Conservation (phyloP, 2,888 invertebrate genomes). For the Isoperla grammatica region DNA sequence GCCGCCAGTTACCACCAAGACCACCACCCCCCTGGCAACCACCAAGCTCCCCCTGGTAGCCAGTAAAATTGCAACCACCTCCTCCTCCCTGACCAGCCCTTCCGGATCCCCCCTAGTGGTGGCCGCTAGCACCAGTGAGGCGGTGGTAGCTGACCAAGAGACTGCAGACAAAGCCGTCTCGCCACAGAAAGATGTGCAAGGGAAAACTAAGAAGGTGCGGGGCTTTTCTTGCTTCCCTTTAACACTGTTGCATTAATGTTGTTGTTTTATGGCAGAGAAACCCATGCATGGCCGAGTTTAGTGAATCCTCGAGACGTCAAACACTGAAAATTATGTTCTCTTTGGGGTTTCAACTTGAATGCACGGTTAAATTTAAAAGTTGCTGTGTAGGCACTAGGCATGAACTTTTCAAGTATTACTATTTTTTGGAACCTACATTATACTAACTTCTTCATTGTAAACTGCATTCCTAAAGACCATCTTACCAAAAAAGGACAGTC, state of each 20-base stretch:
- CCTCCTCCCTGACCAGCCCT: constrained; percentile 33
- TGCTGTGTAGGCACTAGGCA: too few relatives aligned
- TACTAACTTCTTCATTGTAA: too few relatives aligned
- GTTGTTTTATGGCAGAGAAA: not conserved
- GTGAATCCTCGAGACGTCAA: too few relatives aligned
- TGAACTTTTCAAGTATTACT: too few relatives aligned
- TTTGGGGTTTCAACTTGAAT: too few relatives aligned
- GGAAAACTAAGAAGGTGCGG: constrained; percentile 35
- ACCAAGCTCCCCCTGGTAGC: constrained; percentile 39
- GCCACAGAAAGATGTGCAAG: constrained; percentile 40
- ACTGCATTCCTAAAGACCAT: too few relatives aligned
- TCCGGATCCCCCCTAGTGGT: not conserved
- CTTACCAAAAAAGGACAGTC: too few relatives aligned
- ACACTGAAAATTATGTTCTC: too few relatives aligned
- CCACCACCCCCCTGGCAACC: constrained; percentile 46
- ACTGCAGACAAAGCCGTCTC: constrained; percentile 50
- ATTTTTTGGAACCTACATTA: too few relatives aligned
- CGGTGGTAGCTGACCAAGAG: constrained; percentile 40
- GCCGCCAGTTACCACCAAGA: constrained; percentile 50
- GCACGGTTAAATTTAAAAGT: too few relatives aligned
- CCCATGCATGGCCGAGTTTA: too few relatives aligned
- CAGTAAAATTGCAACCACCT: constrained; percentile 33
- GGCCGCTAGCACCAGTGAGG: constrained; percentile 15
- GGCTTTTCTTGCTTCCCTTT: not conserved
- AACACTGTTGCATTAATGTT: constrained; percentile 9